Evolutionary conservation across 2,797 vertebrate genomes (phyloP), one percentile per base, ranked within the genome.

Genomic region (Lepidocolaptes lacrymiger): DNA sequence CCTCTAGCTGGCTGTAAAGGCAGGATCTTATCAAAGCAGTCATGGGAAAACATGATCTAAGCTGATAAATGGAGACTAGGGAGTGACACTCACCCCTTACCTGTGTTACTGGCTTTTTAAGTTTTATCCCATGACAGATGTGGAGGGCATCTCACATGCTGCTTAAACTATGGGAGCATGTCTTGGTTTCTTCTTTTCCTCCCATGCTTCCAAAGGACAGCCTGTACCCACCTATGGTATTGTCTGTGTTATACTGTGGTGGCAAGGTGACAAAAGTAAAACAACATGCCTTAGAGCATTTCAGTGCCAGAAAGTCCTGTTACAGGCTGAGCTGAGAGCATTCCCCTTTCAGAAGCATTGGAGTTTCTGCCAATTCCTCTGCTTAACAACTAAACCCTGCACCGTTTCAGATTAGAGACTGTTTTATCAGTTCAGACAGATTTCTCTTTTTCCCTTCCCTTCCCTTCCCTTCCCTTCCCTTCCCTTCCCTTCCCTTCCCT

Each of bases 61-160:
- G 24, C 14, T 3, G 2, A 52, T 54, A 75, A 91, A 71, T 0
- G 0, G 20, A 76, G 58, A 21, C 8, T 17, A 41, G 7, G 14
- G 28, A 84, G 16, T 32, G 66, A 72, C 3, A 7, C 49, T 82
- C 26, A 34, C 19, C 9, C 15, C 1, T 1, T 71, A 41, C 23
- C 34, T 49, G 4, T 30, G 4, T 32, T 56, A 48, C 49, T 22
- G 49, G 22, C 4, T 55, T 83, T 62, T 69, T 32, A 52, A 48
- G n/a, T 71, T 90, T 66, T 77, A 30, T 20, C 20, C 36, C 17
- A 15, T 15, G 37, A n/a, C 19, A 59, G 24, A 39, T 54, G 11
- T 0, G 0, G 9, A 67, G 43, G 1, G 1, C 61, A 14, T 46
- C 27, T 66, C 49, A 51, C 12, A 23, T 1, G 4, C 52, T 43